Percentiles rank a stretch among this genome's conserved stretches.
phyloP scores from a whole-genome alignment of 2,888 invertebrate genomes.

The Andrena praecox region DNA sequence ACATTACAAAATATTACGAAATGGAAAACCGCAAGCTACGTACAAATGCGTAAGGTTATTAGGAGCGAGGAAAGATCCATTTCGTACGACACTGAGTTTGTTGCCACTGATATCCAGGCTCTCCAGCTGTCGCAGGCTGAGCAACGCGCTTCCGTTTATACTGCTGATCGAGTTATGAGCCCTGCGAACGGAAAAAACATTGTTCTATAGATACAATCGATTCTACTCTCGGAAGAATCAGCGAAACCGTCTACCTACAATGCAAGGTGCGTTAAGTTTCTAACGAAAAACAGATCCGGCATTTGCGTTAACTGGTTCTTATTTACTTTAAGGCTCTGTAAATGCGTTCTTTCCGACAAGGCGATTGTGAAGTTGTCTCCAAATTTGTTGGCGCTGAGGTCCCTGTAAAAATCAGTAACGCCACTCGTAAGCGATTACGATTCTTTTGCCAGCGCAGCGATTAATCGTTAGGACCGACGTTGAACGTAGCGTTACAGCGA shows the following conservation, averaged over 20 bases:
- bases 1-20: not conserved
- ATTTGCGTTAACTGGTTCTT: conserved; percentile 85
- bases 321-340: conserved; percentile 86
- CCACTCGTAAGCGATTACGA: not conserved
- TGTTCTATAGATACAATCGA: conserved; percentile 19
- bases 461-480: not conserved
- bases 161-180: conserved; percentile 86
- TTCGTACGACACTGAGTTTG: conserved; percentile 86
- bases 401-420: conserved; percentile 84
- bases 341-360: conserved; percentile 85
- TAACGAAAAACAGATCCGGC: conserved; percentile 76
- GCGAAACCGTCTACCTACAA: conserved; percentile 84
- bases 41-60: conserved; percentile 86
- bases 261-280: conserved; percentile 84
- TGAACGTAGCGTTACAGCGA: no score
- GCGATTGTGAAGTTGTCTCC: conserved; percentile 85
- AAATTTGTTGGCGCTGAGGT: conserved; percentile 87
- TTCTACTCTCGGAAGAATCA: no score
- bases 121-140: conserved; percentile 86
- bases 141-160: conserved; percentile 85
- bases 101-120: conserved; percentile 89
- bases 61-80: conserved; percentile 87
- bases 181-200: conserved; percentile 78
- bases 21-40: conserved; percentile 73
- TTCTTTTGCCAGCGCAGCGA: not conserved